Percentiles rank a stretch among this genome's conserved stretches.
phyloP scores from a whole-genome alignment of 1,140 invertebrate genomes.

The Drosophila setifemur region DNA sequence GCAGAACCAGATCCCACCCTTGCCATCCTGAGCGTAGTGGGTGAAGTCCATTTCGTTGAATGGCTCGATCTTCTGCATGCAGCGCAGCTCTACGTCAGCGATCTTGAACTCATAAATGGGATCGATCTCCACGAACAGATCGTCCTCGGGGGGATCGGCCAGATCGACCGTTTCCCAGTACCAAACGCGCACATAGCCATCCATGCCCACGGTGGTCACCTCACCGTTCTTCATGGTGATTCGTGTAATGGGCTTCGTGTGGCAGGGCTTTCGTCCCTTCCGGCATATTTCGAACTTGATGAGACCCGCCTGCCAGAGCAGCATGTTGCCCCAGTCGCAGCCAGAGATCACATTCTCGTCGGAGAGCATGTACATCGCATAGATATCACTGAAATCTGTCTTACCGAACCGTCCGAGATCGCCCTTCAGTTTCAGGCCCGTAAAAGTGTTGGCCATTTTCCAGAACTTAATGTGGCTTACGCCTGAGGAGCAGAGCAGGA shows the following conservation, averaged over 20 bases:
- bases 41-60: slow-evolving; percentile 55
- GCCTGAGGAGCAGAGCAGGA: slow-evolving; percentile 90
- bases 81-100: slow-evolving; percentile 63
- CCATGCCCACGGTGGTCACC: slow-evolving; percentile 87
- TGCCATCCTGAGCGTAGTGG: slow-evolving; percentile 86
- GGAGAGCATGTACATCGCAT: slow-evolving; percentile 91
- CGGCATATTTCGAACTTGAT: slow-evolving; percentile 91
- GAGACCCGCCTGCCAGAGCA: slow-evolving; percentile 93
- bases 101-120: slow-evolving; percentile 88
- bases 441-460: slow-evolving; percentile 95
- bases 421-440: slow-evolving; percentile 93
- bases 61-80: slow-evolving; percentile 62
- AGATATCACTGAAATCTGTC: slow-evolving; percentile 94
- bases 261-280: slow-evolving; percentile 88
- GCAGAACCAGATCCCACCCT: slow-evolving; percentile 91
- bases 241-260: slow-evolving; percentile 88
- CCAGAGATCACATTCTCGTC: slow-evolving; percentile 94
- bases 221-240: slow-evolving; percentile 88
- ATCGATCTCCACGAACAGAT: slow-evolving; percentile 91
- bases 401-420: slow-evolving; percentile 93
- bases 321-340: slow-evolving; percentile 94
- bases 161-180: slow-evolving; percentile 93
- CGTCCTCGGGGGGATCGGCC: slow-evolving; percentile 90
- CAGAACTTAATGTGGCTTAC: slow-evolving; percentile 94
- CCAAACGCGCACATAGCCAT: slow-evolving; percentile 93